A percentile compares a stretch with the other conserved stretches of the same genome.
Conservation (phyloP, 2,888 invertebrate genomes). For the Petrophora chlorosata region DNA sequence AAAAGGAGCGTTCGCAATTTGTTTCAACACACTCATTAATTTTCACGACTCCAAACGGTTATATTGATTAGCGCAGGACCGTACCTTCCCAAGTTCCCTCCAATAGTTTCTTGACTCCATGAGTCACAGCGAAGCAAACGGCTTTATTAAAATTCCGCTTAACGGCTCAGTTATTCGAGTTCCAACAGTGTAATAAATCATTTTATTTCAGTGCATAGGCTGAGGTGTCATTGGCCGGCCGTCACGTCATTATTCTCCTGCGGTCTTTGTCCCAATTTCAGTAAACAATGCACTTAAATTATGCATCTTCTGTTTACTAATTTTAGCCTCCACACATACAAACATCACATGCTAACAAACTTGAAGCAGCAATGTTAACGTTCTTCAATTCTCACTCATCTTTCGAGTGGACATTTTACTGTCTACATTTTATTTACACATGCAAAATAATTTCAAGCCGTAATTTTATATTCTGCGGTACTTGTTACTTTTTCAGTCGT, state of each 20-base stretch:
- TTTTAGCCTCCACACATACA: conserved; percentile 9
- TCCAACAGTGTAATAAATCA: conserved; percentile 21
- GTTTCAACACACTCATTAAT: too few species aligned
- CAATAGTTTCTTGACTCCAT: conserved; percentile 14
- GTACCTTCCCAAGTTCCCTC: neutral
- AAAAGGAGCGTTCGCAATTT: too few species aligned
- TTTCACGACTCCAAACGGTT: too few species aligned
- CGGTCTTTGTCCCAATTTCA: conserved; percentile 44
- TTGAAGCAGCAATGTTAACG: neutral
- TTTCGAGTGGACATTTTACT: neutral
- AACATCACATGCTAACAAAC: conserved; percentile 13
- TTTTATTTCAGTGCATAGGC: conserved; percentile 26
- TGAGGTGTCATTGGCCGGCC: conserved; percentile 25
- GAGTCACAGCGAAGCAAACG: conserved; percentile 10
- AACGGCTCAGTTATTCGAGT: conserved; percentile 14
- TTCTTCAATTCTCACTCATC: neutral
- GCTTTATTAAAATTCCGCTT: conserved; percentile 24
- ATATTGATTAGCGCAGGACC: neutral
- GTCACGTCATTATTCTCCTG: conserved; percentile 28
- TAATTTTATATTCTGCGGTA: too few species aligned
- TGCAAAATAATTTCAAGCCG: neutral
- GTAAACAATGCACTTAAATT: conserved; percentile 30
- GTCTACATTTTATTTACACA: conserved; percentile 1
- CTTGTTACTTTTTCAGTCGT: too few species aligned
- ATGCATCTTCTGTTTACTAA: conserved; percentile 28